phyloP scores from a whole-genome alignment of 2,113 vertebrate genomes.

The Carollia perspicillata region DNA sequence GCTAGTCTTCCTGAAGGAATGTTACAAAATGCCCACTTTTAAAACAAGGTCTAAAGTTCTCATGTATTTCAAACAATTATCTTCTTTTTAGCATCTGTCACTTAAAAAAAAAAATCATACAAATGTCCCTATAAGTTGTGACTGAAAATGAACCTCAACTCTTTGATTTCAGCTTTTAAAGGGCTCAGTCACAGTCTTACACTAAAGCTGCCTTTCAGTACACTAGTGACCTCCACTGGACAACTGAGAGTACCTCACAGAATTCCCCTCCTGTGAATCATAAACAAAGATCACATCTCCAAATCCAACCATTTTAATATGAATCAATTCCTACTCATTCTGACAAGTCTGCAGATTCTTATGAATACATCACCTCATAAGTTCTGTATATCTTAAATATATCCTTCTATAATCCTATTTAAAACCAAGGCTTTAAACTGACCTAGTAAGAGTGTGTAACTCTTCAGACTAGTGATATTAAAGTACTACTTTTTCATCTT shows the following conservation, averaged over 20 bases:
- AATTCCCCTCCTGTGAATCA: not conserved
- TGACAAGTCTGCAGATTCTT: constrained; percentile 21
- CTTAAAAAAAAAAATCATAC: not conserved
- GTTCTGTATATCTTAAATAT: not conserved
- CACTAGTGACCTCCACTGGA: constrained; percentile 70
- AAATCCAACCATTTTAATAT: not conserved
- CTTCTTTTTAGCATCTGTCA: constrained; percentile 56
- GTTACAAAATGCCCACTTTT: constrained; percentile 48
- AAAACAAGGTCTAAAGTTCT: constrained; percentile 47
- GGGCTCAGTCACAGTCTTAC: constrained; percentile 50
- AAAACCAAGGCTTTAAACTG: not conserved
- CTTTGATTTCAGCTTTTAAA: constrained; percentile 53
- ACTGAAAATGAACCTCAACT: constrained; percentile 48
- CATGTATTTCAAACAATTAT: not conserved
- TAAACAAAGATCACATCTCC: not conserved
- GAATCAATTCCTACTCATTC: not conserved
- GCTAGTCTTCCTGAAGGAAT: constrained; percentile 65
- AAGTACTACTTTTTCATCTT: not conserved
- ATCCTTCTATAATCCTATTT: constrained; percentile 1
- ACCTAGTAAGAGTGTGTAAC: not conserved
- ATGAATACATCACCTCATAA: not conserved
- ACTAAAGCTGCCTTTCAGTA: constrained; percentile 73
- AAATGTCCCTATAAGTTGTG: constrained; percentile 34
- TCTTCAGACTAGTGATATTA: not conserved
- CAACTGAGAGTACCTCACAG: constrained; percentile 4